Base-by-base conservation (phyloP, 2,888 invertebrate species). In the Callyntrura sp. region DNA sequence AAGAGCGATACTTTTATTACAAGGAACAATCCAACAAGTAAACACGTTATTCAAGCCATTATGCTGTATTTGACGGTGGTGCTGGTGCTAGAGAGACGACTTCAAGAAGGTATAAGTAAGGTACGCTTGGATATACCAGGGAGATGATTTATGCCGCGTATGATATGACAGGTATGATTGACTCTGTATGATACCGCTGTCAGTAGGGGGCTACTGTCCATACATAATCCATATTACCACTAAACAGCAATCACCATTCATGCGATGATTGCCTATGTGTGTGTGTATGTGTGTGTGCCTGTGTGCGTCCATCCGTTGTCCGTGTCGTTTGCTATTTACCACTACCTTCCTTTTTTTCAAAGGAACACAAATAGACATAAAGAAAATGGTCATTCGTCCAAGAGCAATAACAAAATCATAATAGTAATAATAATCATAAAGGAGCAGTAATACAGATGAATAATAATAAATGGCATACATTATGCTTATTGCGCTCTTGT, bases 151-250 rank as follows among this genome's bases (percentile, higher is more conserved):
- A 90, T 90, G 85, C 83, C 68, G 83, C 57, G 57, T 86, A 65
- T 83, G 90, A 90, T 86, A 90, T 86, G 90, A 90, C 90, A 90
- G 90, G 76, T 86, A 90, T 90, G 90, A 90, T 90, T 90, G 90
- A 90, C 90, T 90, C 85, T 86, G 86, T 90, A 90, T 90, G 90
- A 90, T 86, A 90, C 90, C 90, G 90, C 90, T 90, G 90, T 90
- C 90, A 90, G 90, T 90, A 86, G 90, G 90, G 90, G 90, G 90
- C 90, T 90, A 90, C 90, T 86, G 82, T 86, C 90, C 82, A 86
- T 90, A 85, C 82, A 90, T 86, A 90, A 86, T 90, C 90, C 78
- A 90, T 86, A 86, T 86, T 90, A 65, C 85, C 51, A 48, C 85
- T 89, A 85, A 87, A 82, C 68, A 76, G 87, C 84, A 73, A 76